Evolutionary conservation across 2,888 invertebrate species (phyloP).

Genomic region (Sipha maydis): DNA sequence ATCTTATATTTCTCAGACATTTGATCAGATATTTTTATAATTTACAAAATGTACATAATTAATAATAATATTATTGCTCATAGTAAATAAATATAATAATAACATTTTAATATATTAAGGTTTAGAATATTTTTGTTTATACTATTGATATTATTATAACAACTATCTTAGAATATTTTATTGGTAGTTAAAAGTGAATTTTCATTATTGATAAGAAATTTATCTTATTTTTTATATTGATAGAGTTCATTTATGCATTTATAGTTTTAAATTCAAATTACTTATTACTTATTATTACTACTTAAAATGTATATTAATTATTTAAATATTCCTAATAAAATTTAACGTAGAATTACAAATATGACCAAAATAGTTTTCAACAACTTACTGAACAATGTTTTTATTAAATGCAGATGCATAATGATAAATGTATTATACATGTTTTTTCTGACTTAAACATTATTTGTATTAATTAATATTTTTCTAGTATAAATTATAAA

Average conservation of each 20-base stretch:
- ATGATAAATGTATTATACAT: no score
- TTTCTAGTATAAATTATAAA: no score
- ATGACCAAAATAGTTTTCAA: neutral
- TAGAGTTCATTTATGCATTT: no score
- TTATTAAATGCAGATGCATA: no score
- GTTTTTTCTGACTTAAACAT: no score
- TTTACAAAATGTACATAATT: neutral
- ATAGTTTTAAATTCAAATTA: no score
- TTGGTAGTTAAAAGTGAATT: conserved; percentile 11
- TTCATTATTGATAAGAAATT: neutral
- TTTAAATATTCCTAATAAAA: neutral
- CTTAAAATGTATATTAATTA: neutral
- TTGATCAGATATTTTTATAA: neutral
- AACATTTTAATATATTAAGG: neutral
- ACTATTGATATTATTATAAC: neutral
- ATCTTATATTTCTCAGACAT: neutral
- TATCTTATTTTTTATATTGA: neutral
- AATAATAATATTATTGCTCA: neutral
- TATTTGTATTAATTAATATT: no score
- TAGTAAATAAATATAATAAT: neutral
- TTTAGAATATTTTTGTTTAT: neutral
- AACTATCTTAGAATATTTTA: neutral
- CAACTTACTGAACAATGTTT: no score
- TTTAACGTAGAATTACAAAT: neutral
- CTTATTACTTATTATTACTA: no score